Conservation (phyloP, 2,797 vertebrate genomes). For the Microcaecilia unicolor region DNA sequence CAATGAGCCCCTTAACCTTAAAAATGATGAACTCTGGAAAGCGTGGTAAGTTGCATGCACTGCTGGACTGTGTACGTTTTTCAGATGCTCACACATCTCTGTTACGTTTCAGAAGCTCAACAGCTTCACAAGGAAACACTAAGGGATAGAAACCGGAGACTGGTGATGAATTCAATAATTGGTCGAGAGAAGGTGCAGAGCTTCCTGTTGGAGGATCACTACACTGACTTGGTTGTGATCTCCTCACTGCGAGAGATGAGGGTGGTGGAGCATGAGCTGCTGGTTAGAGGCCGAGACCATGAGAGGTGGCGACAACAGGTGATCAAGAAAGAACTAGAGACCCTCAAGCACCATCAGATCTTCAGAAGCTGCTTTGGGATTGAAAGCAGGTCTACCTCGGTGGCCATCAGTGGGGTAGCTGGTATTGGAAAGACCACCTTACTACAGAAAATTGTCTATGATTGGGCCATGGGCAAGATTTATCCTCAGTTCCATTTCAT, state of each 20-base stretch:
- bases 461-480: slow-evolving; percentile 41
- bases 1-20: no score
- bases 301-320: background rate
- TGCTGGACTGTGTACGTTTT: no score
- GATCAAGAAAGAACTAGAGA: background rate
- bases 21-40: no score
- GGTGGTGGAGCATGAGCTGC: background rate
- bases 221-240: background rate
- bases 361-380: slow-evolving; percentile 9
- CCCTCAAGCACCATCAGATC: background rate
- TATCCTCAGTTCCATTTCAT: slow-evolving; percentile 43
- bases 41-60: no score
- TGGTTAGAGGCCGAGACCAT: background rate
- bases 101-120: background rate
- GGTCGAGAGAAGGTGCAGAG: background rate
- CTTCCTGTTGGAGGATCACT: background rate
- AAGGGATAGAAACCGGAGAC: background rate
- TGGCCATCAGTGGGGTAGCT: slow-evolving; percentile 43
- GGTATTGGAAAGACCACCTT: slow-evolving; percentile 59
- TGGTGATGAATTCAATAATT: background rate
- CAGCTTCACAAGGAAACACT: background rate
- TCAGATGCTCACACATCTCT: no score
- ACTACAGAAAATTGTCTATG: slow-evolving; percentile 47
- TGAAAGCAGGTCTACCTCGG: background rate
- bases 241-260: background rate